Percentiles rank a stretch among this genome's conserved stretches.
Evolutionary conservation across 2,888 invertebrate species (phyloP).

Genomic region (Sminthurides aquaticus): DNA sequence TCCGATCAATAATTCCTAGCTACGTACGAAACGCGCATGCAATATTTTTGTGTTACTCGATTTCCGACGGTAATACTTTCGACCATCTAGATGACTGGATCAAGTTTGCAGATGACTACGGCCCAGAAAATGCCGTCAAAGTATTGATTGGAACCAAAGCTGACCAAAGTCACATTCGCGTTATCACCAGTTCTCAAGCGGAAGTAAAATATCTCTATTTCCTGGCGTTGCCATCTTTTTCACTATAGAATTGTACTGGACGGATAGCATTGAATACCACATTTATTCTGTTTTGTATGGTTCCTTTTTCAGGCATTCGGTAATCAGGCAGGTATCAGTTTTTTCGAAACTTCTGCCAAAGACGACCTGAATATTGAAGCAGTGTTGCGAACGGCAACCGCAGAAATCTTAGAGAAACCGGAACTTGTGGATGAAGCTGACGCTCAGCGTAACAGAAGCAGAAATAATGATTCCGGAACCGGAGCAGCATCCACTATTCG

Average conservation of each 20-base stretch:
- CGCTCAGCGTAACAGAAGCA: constrained; percentile 1
- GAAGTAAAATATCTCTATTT: too few species aligned
- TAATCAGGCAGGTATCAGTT: constrained; percentile 56
- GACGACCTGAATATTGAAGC: constrained; percentile 79
- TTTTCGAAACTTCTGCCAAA: constrained; percentile 87
- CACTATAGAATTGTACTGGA: too few species aligned
- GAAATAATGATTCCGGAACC: neutral
- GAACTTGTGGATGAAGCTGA: constrained; percentile 34
- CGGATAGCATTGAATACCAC: too few species aligned
- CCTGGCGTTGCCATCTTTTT: too few species aligned
- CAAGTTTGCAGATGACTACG: constrained; percentile 29
- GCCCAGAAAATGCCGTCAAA: constrained; percentile 25
- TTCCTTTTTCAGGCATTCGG: constrained; percentile 17
- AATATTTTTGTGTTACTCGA: constrained; percentile 35
- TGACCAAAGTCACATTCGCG: constrained; percentile 28
- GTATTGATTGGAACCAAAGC: constrained; percentile 37
- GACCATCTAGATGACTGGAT: constrained; percentile 34
- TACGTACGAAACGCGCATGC: constrained; percentile 39
- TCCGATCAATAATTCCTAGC: constrained; percentile 36
- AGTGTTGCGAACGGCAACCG: constrained; percentile 58
- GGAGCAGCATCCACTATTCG: neutral
- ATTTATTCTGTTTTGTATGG: too few species aligned
- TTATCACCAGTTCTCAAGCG: constrained; percentile 27
- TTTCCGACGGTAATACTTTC: constrained; percentile 28
- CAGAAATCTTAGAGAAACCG: constrained; percentile 36